Evolutionary conservation across 2,797 vertebrate species (phyloP), one percentile per base, ranked within the genome.

Genomic region (Danio aesculapii): DNA sequence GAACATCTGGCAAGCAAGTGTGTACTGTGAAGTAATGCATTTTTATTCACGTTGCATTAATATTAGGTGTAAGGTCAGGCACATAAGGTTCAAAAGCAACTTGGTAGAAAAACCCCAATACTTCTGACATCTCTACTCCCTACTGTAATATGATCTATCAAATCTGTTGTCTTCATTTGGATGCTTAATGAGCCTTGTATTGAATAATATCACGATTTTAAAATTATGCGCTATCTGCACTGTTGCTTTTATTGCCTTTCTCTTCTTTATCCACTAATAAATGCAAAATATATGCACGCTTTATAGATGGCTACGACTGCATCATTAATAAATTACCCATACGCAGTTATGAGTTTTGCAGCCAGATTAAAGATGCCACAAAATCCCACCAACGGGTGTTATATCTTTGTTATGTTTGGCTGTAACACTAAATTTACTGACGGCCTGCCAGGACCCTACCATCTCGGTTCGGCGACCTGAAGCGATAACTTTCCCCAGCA

Each of bases 161-260:
- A 43, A 75, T 64, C 9, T 43, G 74, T 64, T 75, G 74, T 64
- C 74, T 52, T 63, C 47, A 64, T 64, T 52, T 63, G 49, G 8
- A 75, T 64, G 30, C 74, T 30, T 64, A 75, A 75, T 75, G 59
- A 75, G 59, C 58, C 59, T 19, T 55, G 41, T 13, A 72, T 47
- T 55, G 50, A 72, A 62, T 72, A 53, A 63, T 58, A 69, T 49
- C 46, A 50, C 64, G 2, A 13, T 55, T 71, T 63, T 11, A 79
- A 79, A 78, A 46, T n/a, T 8, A 14, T 50, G 16, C 1, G 5
- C 12, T 43, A 50, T 79, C 58, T 55, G 17, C 9, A 44, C 59
- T 55, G 19, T 11, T 64, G 49, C 68, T 64, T 61, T 63, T 14
- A 79, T 53, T 3, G 6, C 49, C 13, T n/a, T 21, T 3, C 58